Evolutionary conservation across 2,888 invertebrate genomes (phyloP).

Genomic region (Cepaea hortensis): DNA sequence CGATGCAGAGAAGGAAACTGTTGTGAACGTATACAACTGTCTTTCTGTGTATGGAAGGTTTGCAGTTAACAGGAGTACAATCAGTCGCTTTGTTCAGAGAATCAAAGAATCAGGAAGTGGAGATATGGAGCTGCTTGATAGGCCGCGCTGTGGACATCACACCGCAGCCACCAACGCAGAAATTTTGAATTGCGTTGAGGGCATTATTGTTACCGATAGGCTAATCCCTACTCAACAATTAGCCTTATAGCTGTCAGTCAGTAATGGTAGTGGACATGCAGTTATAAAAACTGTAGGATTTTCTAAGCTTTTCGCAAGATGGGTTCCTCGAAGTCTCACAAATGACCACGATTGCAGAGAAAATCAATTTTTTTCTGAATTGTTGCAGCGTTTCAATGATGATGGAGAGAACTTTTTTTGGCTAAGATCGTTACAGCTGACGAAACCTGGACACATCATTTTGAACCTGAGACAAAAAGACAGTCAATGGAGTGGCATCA

Average conservation of each 20-base stretch:
- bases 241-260: neutral
- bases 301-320: neutral
- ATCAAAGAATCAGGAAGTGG: slow-evolving; percentile 12
- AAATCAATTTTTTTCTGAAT: too few relatives aligned
- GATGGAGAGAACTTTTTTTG: neutral
- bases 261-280: neutral
- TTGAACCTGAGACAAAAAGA: too few relatives aligned
- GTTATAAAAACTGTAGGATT: neutral
- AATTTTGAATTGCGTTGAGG: neutral
- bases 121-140: neutral
- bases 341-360: too few relatives aligned
- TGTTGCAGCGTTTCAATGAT: neutral
- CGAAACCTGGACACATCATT: too few relatives aligned
- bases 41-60: neutral
- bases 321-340: too few relatives aligned
- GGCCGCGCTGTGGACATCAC: neutral
- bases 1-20: slow-evolving; percentile 1
- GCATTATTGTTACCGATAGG: slow-evolving; percentile 1
- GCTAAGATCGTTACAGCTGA: too few relatives aligned
- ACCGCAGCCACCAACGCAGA: neutral
- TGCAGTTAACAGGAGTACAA: neutral
- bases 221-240: slow-evolving; percentile 3
- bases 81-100: neutral
- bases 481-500: too few relatives aligned
- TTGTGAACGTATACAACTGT: neutral